These are phyloP conservation scores for Callopanchax toddi DNA, from an alignment of 2,113 vertebrate genomes.

Conservation along the genomic window DNA sequence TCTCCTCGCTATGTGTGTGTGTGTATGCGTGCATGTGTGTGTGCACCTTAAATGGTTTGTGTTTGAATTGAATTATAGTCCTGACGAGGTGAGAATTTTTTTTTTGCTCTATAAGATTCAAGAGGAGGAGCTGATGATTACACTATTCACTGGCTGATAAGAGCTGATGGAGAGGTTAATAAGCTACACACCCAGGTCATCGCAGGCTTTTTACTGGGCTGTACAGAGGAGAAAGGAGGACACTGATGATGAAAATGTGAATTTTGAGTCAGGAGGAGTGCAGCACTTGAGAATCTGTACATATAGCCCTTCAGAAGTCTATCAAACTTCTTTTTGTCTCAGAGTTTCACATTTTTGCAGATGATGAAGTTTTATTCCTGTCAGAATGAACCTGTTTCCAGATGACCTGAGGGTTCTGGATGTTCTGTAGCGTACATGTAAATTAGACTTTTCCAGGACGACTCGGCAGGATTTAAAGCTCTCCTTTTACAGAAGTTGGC, in stretches of 20 bases:
- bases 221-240: constrained; percentile 62
- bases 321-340: constrained; percentile 34
- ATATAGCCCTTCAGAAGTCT: constrained; percentile 40
- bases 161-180: constrained; percentile 79
- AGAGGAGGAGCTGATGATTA: constrained; percentile 68
- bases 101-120: constrained; percentile 55
- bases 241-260: constrained; percentile 35
- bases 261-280: constrained; percentile 20
- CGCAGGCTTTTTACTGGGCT: constrained; percentile 65
- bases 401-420: background rate
- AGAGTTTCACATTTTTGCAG: constrained; percentile 6
- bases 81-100: constrained; percentile 55
- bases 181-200: constrained; percentile 79
- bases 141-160: constrained; percentile 75
- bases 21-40: background rate
- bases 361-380: background rate
- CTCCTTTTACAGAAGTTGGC: background rate
- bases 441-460: background rate
- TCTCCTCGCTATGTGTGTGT: constrained; percentile 1
- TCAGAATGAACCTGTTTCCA: background rate
- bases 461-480: background rate
- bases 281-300: constrained; percentile 39
- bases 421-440: background rate
- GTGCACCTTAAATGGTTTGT: constrained; percentile 45
- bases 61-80: constrained; percentile 64